A percentile compares a stretch with the other conserved stretches of the same genome.
Evolutionary conservation across 2,113 vertebrate genomes (phyloP).

Genomic region (Stegostoma tigrinum): DNA sequence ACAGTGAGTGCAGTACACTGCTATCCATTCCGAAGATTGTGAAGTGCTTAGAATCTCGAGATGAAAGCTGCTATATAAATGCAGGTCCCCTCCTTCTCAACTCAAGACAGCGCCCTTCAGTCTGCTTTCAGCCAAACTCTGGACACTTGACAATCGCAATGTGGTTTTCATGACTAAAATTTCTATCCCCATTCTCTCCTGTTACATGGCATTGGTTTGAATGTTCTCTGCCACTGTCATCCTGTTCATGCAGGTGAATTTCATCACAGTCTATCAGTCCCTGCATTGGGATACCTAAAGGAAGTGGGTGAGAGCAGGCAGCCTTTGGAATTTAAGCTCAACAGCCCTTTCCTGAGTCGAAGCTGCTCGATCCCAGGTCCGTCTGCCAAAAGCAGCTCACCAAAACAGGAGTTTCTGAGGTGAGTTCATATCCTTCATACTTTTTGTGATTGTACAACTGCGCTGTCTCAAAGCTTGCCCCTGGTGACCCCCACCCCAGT

Average conservation of each 20-base stretch:
- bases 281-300: constrained; percentile 52
- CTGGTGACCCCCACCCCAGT: too few species aligned
- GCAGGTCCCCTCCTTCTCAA: not conserved
- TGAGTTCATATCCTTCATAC: not conserved
- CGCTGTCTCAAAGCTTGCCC: too few species aligned
- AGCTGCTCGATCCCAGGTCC: not conserved
- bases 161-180: not conserved
- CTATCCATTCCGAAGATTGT: not conserved
- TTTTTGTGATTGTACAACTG: too few species aligned
- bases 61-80: not conserved
- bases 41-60: not conserved
- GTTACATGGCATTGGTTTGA: not conserved
- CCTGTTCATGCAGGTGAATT: constrained; percentile 50
- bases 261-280: constrained; percentile 63
- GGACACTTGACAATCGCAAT: not conserved
- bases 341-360: not conserved
- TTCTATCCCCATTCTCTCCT: not conserved
- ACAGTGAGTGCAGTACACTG: not conserved
- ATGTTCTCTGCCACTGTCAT: not conserved
- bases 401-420: constrained; percentile 10
- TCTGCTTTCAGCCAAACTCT: too few species aligned
- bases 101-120: not conserved
- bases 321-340: constrained; percentile 54
- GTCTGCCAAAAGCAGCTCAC: not conserved
- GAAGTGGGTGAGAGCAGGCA: constrained; percentile 51